Evolutionary conservation across 1,140 invertebrate species (phyloP), one percentile per base, ranked within the genome.

Genomic region (Achroia grisella): DNA sequence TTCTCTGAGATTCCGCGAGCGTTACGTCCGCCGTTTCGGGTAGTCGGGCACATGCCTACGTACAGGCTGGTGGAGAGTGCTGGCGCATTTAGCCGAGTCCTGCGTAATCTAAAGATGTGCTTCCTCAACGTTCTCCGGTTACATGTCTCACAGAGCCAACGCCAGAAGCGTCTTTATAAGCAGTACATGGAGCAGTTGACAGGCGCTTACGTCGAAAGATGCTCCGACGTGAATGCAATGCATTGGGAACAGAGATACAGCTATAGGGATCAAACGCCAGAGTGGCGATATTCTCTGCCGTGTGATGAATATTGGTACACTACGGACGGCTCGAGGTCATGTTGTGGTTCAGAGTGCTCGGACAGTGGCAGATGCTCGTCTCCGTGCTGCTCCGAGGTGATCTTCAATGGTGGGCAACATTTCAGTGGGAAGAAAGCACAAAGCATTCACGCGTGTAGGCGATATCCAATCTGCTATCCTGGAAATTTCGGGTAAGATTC

Each of bases 111-210:
- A n/a, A 81, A 73, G 46, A 87, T 87, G 85, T 87, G 85, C 67
- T 83, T 87, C 45, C 55, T 87, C 14, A 87, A 87, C 52, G 80
- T 87, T 11, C 45, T 87, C 10, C 70, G 85, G 1, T 49, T 87
- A n/a, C 85, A 87, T 30, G 80, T 87, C 4, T 75, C 81, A 0
- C 82, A 87, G 43, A 86, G 51, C 31, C 85, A 87, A 46, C 60
- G 85, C 6, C 85, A 87, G 62, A 87, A 87, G 63, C 66, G 80
- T 13, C 60, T 87, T n/a, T 87, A 86, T 50, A 87, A 85, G 58
- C 80, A 85, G 50, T 87, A 87, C 45, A 79, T 81, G 65, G 78
- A 84, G 36, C 81, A 86, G 44, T 53, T 84, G 31, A 66, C 78
- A 8, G 80, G 81, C 4, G 79, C 82, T 0, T 86, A 81, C 36